phyloP scores from a whole-genome alignment of 2,797 vertebrate genomes.

The Acanthurus tractus region DNA sequence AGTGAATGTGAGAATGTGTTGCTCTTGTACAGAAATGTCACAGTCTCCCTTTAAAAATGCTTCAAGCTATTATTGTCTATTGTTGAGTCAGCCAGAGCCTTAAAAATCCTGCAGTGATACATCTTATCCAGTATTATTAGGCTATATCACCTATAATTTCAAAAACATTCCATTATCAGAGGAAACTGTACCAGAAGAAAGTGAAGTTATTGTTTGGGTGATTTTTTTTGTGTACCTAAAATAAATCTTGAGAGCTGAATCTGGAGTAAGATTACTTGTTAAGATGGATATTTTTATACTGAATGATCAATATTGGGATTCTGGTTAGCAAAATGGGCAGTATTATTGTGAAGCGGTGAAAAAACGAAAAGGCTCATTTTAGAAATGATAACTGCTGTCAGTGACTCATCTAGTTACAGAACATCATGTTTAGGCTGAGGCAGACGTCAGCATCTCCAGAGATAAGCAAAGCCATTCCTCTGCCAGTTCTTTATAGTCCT shows the following conservation, averaged over 20 bases:
- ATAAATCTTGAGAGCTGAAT: not conserved
- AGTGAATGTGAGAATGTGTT: not conserved
- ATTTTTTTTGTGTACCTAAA: not conserved
- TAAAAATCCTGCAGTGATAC: not conserved
- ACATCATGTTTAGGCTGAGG: not conserved
- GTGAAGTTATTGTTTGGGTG: not conserved
- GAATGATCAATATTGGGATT: not conserved
- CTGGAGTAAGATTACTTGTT: not conserved
- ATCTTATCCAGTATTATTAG: not conserved
- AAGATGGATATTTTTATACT: slow-evolving; percentile 13
- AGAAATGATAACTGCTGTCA: slow-evolving; percentile 21
- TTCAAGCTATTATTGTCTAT: not conserved
- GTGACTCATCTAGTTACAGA: slow-evolving; percentile 43
- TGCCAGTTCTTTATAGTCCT: slow-evolving; percentile 8
- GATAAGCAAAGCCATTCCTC: slow-evolving; percentile 15
- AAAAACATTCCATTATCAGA: slow-evolving; percentile 2
- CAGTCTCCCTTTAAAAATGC: not conserved
- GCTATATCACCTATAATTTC: not conserved
- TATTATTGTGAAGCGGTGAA: not conserved
- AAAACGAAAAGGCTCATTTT: slow-evolving; percentile 17
- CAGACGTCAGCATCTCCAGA: slow-evolving; percentile 13
- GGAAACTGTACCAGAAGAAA: not conserved
- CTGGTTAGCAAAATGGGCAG: not conserved
- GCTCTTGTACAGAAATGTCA: not conserved
- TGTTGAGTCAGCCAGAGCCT: not conserved